These are phyloP conservation scores for Terrapene triunguis DNA, from an alignment of 2,113 vertebrate species.

Conservation along the genomic window DNA sequence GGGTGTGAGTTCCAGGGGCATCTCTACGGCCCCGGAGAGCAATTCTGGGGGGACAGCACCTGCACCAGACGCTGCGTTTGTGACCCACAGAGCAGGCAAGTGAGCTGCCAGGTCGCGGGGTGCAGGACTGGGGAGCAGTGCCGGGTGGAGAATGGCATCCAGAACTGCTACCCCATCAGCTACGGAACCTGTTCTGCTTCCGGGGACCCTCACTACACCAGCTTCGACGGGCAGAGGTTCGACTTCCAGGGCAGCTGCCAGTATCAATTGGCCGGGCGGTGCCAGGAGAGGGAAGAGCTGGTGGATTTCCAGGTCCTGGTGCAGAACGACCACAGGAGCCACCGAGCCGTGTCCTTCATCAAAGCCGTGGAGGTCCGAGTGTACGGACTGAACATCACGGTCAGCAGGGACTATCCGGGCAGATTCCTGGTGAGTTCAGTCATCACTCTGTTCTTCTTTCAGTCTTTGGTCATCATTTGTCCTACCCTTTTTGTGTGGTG, in stretches of 20 bases:
- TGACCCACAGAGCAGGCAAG: rapidly evolving
- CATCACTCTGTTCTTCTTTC: too few relatives aligned
- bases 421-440: slow-evolving; percentile 58
- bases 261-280: slow-evolving; percentile 79
- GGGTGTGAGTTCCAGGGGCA: too few relatives aligned
- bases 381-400: slow-evolving; percentile 61
- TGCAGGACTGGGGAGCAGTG: slow-evolving; percentile 76
- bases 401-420: slow-evolving; percentile 50
- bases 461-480: too few relatives aligned
- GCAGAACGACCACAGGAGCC: slow-evolving; percentile 70
- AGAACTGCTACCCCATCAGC: slow-evolving; percentile 70
- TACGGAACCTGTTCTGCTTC: slow-evolving; percentile 62
- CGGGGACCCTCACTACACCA: slow-evolving; percentile 76
- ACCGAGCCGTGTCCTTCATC: slow-evolving; percentile 48
- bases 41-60: slow-evolving; percentile 60
- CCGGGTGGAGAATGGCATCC: slow-evolving; percentile 69
- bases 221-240: slow-evolving; percentile 75
- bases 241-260: slow-evolving; percentile 83
- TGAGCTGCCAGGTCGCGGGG: slow-evolving; percentile 52
- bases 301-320: slow-evolving; percentile 81
- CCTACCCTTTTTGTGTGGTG: too few relatives aligned
- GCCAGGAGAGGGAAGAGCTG: slow-evolving; percentile 23
- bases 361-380: slow-evolving; percentile 74
- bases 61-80: slow-evolving; percentile 74
- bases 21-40: neutral